Conservation (phyloP, 2,888 invertebrate genomes). For the Erebia ligea region DNA sequence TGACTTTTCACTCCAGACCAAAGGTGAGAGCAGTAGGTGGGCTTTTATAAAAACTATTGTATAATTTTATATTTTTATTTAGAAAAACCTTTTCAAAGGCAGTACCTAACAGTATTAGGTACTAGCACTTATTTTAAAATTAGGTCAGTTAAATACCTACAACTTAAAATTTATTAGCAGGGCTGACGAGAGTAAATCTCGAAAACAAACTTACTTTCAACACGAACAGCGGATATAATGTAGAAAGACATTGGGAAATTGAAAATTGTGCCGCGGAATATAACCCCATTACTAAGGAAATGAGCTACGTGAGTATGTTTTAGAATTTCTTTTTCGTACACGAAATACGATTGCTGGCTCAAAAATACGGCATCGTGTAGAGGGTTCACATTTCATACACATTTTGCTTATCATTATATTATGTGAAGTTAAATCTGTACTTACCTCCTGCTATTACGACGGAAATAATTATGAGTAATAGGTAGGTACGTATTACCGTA, state of each 20-base stretch:
- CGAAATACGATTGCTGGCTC: slow-evolving; percentile 36
- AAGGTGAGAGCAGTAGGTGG: too few relatives aligned
- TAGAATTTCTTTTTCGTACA: slow-evolving; percentile 57
- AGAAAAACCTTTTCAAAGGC: too few relatives aligned
- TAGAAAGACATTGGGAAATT: slow-evolving; percentile 78
- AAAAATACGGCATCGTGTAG: slow-evolving; percentile 6
- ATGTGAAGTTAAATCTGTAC: not conserved
- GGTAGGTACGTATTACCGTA: too few relatives aligned
- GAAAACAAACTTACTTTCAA: slow-evolving; percentile 54
- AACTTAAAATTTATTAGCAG: not conserved
- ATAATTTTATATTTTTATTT: too few relatives aligned
- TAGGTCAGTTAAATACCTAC: not conserved
- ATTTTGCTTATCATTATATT: slow-evolving; percentile 11
- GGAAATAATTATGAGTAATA: too few relatives aligned
- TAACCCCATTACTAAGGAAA: slow-evolving; percentile 80
- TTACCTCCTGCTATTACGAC: not conserved
- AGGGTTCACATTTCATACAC: slow-evolving; percentile 3
- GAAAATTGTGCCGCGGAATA: slow-evolving; percentile 79
- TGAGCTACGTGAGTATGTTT: slow-evolving; percentile 78
- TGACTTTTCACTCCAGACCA: too few relatives aligned
- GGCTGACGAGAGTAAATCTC: slow-evolving; percentile 35
- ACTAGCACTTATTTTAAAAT: too few relatives aligned
- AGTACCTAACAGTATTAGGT: too few relatives aligned
- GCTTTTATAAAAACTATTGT: too few relatives aligned
- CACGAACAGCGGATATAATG: slow-evolving; percentile 66